Evolutionary conservation across 1,140 invertebrate genomes (phyloP).

Genomic region (Vollenhovia emeryi): DNA sequence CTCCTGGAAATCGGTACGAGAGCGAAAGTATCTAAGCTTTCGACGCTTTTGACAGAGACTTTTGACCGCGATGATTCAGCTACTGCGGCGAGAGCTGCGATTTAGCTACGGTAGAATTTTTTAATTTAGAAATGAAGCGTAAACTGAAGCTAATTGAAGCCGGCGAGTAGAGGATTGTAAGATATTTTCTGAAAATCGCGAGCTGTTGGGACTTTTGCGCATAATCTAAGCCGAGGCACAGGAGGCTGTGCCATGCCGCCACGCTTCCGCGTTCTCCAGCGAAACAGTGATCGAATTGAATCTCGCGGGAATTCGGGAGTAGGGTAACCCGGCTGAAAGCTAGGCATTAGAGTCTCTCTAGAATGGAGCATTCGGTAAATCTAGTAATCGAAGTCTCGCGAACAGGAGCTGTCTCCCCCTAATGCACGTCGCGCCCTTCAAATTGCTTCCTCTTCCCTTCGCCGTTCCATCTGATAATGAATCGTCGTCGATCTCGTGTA

Average conservation of each 20-base stretch:
- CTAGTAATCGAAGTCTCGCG: constrained; percentile 21
- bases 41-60: no score
- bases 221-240: background rate
- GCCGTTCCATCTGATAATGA: constrained; percentile 8
- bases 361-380: constrained; percentile 19
- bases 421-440: constrained; percentile 9
- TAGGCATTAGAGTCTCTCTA: constrained; percentile 5
- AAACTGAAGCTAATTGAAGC: no score
- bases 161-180: background rate
- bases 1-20: no score
- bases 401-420: background rate
- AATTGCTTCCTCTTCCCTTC: constrained; percentile 7
- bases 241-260: background rate
- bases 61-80: no score
- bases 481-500: background rate
- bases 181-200: background rate
- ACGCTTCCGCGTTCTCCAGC: background rate
- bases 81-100: no score
- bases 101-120: no score
- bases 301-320: background rate
- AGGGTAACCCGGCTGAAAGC: constrained; percentile 6
- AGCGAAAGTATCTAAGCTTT: no score
- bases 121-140: no score
- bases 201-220: background rate
- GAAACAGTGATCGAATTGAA: constrained; percentile 20